Base-by-base conservation (phyloP, 2,797 vertebrate genomes). In the Lates japonicus region DNA sequence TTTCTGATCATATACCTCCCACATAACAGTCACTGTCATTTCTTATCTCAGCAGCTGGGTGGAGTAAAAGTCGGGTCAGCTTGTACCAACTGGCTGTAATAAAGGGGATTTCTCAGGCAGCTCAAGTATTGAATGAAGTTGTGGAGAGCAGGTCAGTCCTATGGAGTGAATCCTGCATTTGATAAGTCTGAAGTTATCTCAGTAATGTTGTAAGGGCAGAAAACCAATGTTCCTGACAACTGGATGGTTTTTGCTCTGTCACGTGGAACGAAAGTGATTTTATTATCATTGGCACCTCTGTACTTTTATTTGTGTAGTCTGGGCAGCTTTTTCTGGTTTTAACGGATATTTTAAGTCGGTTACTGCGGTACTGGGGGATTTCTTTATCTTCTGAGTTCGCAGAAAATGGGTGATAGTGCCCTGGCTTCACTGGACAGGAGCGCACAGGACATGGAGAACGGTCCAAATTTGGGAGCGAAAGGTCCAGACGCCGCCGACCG, bases 21-120 rank as follows among this genome's bases (percentile, higher is more conserved):
- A 11, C 19, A 10, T 6, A 33, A 11, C 10, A 55, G 25, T 58
- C 71, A 19, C 52, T 78, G 66, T 73, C 62, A 25, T 72, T 39
- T 70, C 61, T 80, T 75, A 81, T 80, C 72, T 86, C 66, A 77
- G 82, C 82, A 80, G 80, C 84, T 76, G 87, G 90, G 85, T 71
- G 90, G 92, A 90, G 91, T 90, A 65, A 80, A 52, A 71, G 62
- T 76, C 74, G 1, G 16, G 16, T 22, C 8, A 19, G 49, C 49
- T 62, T 31, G 3, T 35, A 66, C 22, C 67, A 39, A 57, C 63
- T 46, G 63, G 51, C 35, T 46, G 52, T 48, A 6, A 62, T 63
- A 70, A 59, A 76, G 17, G 59, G 35, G 51, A 69, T 76, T 80
- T 85, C 73, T 78, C 60, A 62, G 8, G 29, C 59, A 68, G 70